Conservation (phyloP, 1,140 invertebrate species). For the Microplitis mediator region DNA sequence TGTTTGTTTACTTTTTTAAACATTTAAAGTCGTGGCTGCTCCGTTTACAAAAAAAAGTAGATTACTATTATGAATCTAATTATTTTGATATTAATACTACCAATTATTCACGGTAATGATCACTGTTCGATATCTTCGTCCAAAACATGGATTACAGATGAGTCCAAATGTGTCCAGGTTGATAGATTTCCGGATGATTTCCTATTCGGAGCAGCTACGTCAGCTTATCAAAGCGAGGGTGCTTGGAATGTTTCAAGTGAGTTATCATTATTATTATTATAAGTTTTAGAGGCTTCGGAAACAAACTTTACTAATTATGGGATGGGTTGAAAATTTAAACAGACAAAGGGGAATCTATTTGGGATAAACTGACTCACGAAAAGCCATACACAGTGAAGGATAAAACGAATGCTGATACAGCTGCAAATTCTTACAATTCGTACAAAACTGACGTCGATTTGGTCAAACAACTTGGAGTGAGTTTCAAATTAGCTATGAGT, state of each 20-base stretch:
- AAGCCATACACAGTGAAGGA: constrained; percentile 62
- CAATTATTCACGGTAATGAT: too few species aligned
- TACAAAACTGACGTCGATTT: constrained; percentile 70
- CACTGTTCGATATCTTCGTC: too few species aligned
- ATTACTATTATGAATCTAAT: too few species aligned
- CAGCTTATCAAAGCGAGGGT: constrained; percentile 67
- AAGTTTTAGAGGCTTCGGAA: too few species aligned
- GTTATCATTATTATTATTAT: too few species aligned
- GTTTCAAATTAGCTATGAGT: constrained; percentile 28
- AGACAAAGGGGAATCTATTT: constrained; percentile 63
- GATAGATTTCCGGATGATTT: constrained; percentile 62
- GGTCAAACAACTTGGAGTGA: constrained; percentile 64
- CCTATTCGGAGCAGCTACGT: constrained; percentile 62
- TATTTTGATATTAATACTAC: too few species aligned
- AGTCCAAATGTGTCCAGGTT: too few species aligned
- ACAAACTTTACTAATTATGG: neutral
- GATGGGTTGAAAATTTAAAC: constrained; percentile 30
- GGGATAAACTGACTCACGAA: constrained; percentile 50
- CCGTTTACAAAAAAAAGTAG: too few species aligned
- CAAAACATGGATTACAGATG: too few species aligned
- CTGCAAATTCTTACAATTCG: constrained; percentile 72
- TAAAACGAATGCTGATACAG: constrained; percentile 67
- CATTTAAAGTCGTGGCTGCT: too few species aligned
- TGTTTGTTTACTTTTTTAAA: too few species aligned
- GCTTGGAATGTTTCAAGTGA: constrained; percentile 64